These are phyloP conservation scores for Oryzias woworae DNA, from an alignment of 2,113 vertebrate genomes.

Conservation along the genomic window DNA sequence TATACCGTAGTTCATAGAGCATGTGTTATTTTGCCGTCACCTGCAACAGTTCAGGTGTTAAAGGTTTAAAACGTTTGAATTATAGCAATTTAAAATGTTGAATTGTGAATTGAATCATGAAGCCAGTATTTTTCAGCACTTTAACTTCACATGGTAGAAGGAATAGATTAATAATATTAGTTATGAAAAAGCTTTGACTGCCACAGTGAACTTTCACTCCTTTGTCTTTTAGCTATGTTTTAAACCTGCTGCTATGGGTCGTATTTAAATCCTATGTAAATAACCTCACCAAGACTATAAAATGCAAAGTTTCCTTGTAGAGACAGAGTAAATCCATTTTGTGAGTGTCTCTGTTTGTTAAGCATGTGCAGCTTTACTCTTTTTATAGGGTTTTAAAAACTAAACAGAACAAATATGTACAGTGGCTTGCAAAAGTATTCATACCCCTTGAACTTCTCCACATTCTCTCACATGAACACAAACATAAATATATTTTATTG, in stretches of 20 bases:
- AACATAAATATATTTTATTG: too few species aligned
- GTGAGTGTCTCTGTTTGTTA: not conserved
- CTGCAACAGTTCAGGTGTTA: too few species aligned
- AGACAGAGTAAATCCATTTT: not conserved
- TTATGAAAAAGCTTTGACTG: conserved; percentile 69
- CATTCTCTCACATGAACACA: too few species aligned
- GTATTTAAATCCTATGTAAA: conserved; percentile 52
- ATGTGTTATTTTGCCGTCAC: too few species aligned
- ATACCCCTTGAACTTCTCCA: too few species aligned
- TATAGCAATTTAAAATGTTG: too few species aligned
- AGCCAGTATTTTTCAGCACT: conserved; percentile 7
- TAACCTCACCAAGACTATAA: conserved; percentile 30
- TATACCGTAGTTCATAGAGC: too few species aligned
- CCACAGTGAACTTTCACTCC: conserved; percentile 52
- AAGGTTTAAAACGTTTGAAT: too few species aligned
- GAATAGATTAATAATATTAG: conserved; percentile 63
- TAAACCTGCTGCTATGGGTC: conserved; percentile 45
- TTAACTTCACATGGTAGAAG: conserved; percentile 21
- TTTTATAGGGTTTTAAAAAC: not conserved
- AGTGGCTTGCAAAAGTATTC: too few species aligned
- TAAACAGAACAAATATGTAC: not conserved
- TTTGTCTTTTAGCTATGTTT: conserved; percentile 55
- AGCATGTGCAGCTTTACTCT: not conserved
- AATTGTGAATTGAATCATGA: too few species aligned
- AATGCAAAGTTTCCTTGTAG: conserved; percentile 10